A percentile compares a stretch with the other conserved stretches of the same genome.
phyloP scores from a whole-genome alignment of 2,797 vertebrate species.

The Falco biarmicus region DNA sequence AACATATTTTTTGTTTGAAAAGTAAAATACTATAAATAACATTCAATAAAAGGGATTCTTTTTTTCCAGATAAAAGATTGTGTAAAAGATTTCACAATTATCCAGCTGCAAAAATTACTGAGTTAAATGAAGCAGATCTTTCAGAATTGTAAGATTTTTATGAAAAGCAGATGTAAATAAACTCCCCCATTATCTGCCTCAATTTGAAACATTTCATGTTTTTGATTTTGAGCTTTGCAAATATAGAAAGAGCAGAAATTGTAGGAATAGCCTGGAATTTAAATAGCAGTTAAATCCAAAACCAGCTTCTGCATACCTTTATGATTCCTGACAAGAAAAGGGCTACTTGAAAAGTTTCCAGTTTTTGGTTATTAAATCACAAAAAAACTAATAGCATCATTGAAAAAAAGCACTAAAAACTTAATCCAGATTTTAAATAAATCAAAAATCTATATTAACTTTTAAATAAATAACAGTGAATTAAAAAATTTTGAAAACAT shows the following conservation, averaged over 20 bases:
- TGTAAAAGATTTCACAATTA: background rate
- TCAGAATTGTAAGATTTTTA: background rate
- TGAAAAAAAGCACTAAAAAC: background rate
- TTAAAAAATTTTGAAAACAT: background rate
- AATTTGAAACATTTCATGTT: background rate
- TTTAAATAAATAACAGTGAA: background rate
- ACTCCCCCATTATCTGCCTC: background rate
- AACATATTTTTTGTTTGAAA: background rate
- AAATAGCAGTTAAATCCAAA: background rate
- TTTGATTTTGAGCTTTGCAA: background rate
- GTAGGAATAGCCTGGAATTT: background rate
- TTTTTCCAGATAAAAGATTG: background rate
- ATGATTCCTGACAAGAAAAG: background rate
- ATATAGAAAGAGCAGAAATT: background rate
- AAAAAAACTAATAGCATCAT: background rate
- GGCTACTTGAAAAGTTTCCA: background rate
- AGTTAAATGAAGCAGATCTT: background rate
- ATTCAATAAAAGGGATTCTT: background rate
- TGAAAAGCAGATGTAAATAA: background rate
- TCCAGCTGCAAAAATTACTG: background rate
- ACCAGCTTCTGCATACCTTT: background rate
- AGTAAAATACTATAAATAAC: background rate
- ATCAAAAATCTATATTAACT: background rate
- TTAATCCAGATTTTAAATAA: background rate
- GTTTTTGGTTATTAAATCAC: background rate